phyloP scores from a whole-genome alignment of 2,888 invertebrate genomes.

The Apeira syringaria region DNA sequence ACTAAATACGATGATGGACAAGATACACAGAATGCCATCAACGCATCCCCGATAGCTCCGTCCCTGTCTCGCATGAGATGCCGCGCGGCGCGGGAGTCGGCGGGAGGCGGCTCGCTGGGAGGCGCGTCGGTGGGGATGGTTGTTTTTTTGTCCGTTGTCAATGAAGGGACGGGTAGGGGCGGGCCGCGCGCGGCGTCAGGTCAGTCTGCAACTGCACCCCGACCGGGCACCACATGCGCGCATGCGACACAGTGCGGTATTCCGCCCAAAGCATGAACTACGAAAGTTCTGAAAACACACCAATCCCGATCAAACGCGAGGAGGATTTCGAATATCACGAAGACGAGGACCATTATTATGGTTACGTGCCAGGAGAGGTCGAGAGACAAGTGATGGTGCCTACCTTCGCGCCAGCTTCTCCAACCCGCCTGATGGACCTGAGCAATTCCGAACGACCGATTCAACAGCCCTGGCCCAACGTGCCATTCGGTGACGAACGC shows the following conservation, averaged over 20 bases:
- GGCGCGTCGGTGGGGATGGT: constrained; percentile 65
- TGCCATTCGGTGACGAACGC: constrained; percentile 57
- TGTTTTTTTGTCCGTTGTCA: constrained; percentile 80
- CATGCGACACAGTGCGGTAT: constrained; percentile 45
- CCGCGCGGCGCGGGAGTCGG: constrained; percentile 30
- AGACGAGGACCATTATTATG: constrained; percentile 69
- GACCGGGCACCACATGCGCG: constrained; percentile 54
- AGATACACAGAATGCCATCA: constrained; percentile 72
- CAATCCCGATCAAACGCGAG: constrained; percentile 72
- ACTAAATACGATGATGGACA: constrained; percentile 75
- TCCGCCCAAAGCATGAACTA: constrained; percentile 63
- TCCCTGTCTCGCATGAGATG: constrained; percentile 54
- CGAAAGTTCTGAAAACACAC: constrained; percentile 59
- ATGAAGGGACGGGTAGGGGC: constrained; percentile 78
- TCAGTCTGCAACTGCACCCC: constrained; percentile 57
- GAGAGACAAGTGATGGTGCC: constrained; percentile 55
- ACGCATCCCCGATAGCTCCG: constrained; percentile 43
- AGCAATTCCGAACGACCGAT: constrained; percentile 66
- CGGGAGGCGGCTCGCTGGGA: constrained; percentile 66
- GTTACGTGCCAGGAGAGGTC: constrained; percentile 63
- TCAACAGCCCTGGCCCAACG: constrained; percentile 57
- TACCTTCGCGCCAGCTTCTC: constrained; percentile 64
- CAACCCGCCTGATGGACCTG: constrained; percentile 72
- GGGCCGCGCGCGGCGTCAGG: constrained; percentile 55
- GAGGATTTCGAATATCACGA: constrained; percentile 62